Evolutionary conservation across 2,797 vertebrate species (phyloP).

Genomic region (Staurois parvus): DNA sequence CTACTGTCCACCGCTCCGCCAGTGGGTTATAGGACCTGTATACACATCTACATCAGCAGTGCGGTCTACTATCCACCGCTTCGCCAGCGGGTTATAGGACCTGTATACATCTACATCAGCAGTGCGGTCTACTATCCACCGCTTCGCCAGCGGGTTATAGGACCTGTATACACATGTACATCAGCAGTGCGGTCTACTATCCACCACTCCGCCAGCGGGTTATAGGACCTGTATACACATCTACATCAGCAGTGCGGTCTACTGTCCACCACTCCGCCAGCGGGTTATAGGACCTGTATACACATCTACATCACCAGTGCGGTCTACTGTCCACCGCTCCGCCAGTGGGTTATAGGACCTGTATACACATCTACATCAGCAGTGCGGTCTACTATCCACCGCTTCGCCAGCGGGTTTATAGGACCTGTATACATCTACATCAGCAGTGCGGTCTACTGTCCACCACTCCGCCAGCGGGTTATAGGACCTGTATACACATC

Average conservation of each 20-base stretch:
- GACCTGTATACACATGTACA: neutral
- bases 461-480: too few species aligned
- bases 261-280: neutral
- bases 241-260: neutral
- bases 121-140: neutral
- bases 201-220: too few species aligned
- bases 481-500: neutral
- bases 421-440: neutral
- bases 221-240: neutral
- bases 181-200: neutral
- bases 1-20: neutral
- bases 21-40: too few species aligned
- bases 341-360: too few species aligned
- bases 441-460: neutral
- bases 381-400: neutral
- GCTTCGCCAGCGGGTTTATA: too few species aligned
- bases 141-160: too few species aligned
- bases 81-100: too few species aligned
- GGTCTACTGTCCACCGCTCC: neutral
- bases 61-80: neutral
- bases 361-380: neutral
- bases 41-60: neutral
- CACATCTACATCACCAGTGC: neutral
- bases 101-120: neutral
- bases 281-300: too few species aligned